Evolutionary conservation across 2,888 invertebrate species (phyloP), one percentile per base, ranked within the genome.

Genomic region (Dryobota labecula): DNA sequence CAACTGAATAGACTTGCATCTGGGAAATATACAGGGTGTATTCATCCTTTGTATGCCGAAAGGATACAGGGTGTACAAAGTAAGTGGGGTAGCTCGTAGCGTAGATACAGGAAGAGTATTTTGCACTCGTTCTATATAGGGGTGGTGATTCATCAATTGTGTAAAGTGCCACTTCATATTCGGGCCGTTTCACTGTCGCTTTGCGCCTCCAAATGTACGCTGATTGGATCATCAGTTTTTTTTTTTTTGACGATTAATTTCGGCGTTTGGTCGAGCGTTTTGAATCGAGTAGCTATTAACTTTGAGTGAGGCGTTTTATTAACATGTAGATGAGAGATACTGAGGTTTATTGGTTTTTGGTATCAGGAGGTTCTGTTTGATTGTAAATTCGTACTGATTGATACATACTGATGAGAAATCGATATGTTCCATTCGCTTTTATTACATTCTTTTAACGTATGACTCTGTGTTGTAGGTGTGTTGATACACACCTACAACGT

Each of bases 161-260:
- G 92, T 91, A 92, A 93, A 94, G 93, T 93, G 92, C 90, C 92
- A 93, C 93, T 94, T 94, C 93, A 93, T 91, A 94, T 92, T 92
- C 92, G 90, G 90, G 88, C 90, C 89, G 90, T 89, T 91, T 90
- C 90, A 90, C 91, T 88, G 91, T 90, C 91, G 89, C 91, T 92
- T 92, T 92, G 87, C 89, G 90, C 90, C 87, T 91, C 78, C 85
- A 87, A 90, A 90, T 90, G 86, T 90, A 89, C 87, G 80, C 76
- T 89, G 92, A 93, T 92, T 91, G 89, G 89, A 89, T 90, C 87
- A 90, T 89, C 85, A 61, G 82, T 78, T 85, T 86, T 85, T 88
- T 89, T 87, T 89, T 86, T 86, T 80, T 82, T 69, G 72, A 68
- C 82, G 82, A 63, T 82, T 80, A 64, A 64, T 82, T 78, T 84